These are phyloP conservation scores for Onchidella celtica DNA, from an alignment of 2,888 invertebrate genomes.

Conservation along the genomic window DNA sequence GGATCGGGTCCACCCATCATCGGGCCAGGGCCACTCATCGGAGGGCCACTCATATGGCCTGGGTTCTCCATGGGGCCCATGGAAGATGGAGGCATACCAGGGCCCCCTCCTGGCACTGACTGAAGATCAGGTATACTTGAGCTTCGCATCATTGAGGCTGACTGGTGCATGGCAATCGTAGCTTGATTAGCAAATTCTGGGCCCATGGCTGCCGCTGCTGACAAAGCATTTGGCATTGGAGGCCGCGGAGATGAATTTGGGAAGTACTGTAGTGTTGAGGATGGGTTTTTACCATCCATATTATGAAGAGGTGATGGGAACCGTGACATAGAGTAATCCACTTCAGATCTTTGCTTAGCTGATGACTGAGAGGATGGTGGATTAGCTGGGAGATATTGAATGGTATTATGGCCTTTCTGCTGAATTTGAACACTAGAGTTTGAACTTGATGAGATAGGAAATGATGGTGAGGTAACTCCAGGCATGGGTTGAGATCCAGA, in stretches of 20 bases:
- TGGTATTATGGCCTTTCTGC: conserved; percentile 97
- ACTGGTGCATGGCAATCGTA: conserved; percentile 61
- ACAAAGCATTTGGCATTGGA: conserved; percentile 48
- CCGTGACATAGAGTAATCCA: conserved; percentile 86
- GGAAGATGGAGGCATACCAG: conserved; percentile 31
- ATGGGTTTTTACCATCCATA: conserved; percentile 87
- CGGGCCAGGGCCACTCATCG: conserved; percentile 16
- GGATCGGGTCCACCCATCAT: conserved; percentile 54
- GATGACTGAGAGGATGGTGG: conserved; percentile 85
- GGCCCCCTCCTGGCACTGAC: conserved; percentile 66
- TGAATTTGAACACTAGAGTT: conserved; percentile 93
- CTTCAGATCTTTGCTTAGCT: not conserved
- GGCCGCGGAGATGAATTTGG: conserved; percentile 58
- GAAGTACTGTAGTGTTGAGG: conserved; percentile 88
- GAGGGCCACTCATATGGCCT: conserved; percentile 9
- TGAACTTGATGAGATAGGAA: conserved; percentile 66
- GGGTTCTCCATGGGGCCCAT: conserved; percentile 46
- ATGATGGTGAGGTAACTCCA: conserved; percentile 63
- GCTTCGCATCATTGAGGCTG: conserved; percentile 59
- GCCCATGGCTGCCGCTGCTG: conserved; percentile 55
- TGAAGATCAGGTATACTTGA: conserved; percentile 55
- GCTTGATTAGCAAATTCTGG: conserved; percentile 56
- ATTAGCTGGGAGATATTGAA: conserved; percentile 97
- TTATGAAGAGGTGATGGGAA: conserved; percentile 91
- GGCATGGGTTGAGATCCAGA: conserved; percentile 55